Evolutionary conservation across 2,888 invertebrate species (phyloP).

Genomic region (Plebejus melissa): DNA sequence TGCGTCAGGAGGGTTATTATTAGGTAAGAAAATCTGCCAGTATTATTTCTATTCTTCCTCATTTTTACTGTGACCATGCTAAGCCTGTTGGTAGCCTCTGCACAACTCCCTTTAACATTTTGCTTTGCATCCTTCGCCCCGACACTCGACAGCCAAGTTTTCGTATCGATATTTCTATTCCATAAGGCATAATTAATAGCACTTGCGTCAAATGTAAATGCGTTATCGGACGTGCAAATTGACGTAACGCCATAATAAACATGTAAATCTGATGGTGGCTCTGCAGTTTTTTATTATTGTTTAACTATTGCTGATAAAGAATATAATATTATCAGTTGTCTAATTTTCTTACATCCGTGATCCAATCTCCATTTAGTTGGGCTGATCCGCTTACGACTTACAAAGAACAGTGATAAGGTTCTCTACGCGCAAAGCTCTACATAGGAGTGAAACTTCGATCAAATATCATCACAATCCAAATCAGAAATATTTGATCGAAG

Average conservation of each 20-base stretch:
- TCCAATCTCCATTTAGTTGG: background rate
- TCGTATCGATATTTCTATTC: background rate
- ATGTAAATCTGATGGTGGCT: background rate
- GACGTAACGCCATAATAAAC: conserved; percentile 4
- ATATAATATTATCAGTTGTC: background rate
- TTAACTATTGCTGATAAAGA: background rate
- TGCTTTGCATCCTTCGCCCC: too few relatives aligned
- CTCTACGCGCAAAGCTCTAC: background rate
- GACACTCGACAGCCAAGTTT: background rate
- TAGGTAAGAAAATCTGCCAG: too few relatives aligned
- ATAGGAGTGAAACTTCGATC: background rate
- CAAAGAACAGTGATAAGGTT: background rate
- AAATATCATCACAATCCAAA: too few relatives aligned
- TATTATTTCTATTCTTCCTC: too few relatives aligned
- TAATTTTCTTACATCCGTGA: background rate
- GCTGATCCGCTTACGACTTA: background rate
- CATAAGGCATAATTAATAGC: conserved; percentile 4
- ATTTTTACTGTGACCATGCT: too few relatives aligned
- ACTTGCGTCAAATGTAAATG: conserved; percentile 8
- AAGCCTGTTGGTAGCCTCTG: too few relatives aligned
- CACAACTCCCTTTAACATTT: too few relatives aligned
- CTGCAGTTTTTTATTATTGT: background rate
- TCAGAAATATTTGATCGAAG: too few relatives aligned
- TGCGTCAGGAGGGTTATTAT: background rate
- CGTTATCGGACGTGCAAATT: background rate